Base-by-base conservation (phyloP, 2,888 invertebrate species). In the Tetrapedia diversipes region DNA sequence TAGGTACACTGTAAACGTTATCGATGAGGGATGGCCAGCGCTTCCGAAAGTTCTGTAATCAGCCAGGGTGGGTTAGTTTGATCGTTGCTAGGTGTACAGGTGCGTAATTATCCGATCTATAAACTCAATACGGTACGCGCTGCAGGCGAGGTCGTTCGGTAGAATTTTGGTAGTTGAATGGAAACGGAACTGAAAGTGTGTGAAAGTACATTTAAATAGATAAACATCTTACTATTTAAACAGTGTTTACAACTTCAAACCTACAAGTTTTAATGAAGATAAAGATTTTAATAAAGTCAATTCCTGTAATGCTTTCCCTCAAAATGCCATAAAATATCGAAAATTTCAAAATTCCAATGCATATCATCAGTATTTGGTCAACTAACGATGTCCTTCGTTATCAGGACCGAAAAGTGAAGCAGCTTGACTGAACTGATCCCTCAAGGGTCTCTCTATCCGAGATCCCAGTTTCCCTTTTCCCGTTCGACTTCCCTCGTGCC, bases 81-180 rank as follows among this genome's bases (percentile, higher is more conserved):
- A 61, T 47, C 61, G 47, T n/a, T 0, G 24, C n/a, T n/a, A 16
- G 16, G 11, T 24, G 61, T 8, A 27, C 22, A 11, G n/a, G 1
- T 16, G 61, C 34, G 51, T 63, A 63, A 63, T 63, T 63, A 19
- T 19, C 8, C 19, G 29, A 49, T 51, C 27, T 49, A 51, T 51
- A n/a, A 51, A 63, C 27, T 19, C 27, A 19, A 39, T 14, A 2
- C 49, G n/a, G 0, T n/a, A 22, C 29, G 43, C 10, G 22, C 22
- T 19, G 6, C 32, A 16, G 47, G 16, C 7, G 16, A 24, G 47
- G 37, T 7, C 14, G n/a, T 11, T 6, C 22, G 24, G 16, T n/a
- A n/a, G n/a, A n/a, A n/a, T n/a, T n/a, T n/a, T n/a, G n/a, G n/a
- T n/a, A n/a, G n/a, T n/a, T n/a, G n/a, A n/a, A n/a, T n/a, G n/a